Base-by-base conservation (phyloP, 2,797 vertebrate genomes). In the Myiothlypis chrysogaster region DNA sequence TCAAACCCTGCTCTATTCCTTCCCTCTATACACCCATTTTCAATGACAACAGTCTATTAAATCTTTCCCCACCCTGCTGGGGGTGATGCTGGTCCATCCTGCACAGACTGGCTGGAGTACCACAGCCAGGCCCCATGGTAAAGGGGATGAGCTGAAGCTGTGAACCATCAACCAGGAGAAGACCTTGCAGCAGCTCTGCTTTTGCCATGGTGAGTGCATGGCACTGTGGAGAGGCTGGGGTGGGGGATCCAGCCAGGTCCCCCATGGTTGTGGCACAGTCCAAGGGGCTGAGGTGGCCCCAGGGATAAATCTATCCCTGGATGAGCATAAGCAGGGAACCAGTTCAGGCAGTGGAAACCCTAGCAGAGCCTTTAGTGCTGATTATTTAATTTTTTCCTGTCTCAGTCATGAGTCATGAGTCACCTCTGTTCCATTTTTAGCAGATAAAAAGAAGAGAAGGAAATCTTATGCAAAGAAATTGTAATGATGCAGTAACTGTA, bases 161-260 rank as follows among this genome's bases (percentile, higher is more conserved):
- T 99, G 53, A 98, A 98, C 85, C 98, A 98, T 70, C 97, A 99
- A 2, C 28, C 98, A 98, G 92, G 98, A 98, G 95, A 98, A 99
- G 94, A 98, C 98, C 17, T 96, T 98, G 61, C 98, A 98, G 75
- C 98, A 98, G 90, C 97, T 98, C 92, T 99, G 98, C 14, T 90
- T 97, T 66, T 99, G 98, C 93, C 98, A 98, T 0, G 97, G 98
- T 98, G 97, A 96, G 97, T 41, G 34, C 32, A 14, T 0, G 2
- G 43, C 25, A 9, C 49, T 59, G 65, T 17, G 73, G 21, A 63
- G 34, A 11, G 52, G 37, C n/a, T 65, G 23, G 13, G 39, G 2
- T 37, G 19, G 19, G n/a, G 14, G 8, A 32, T 9, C n/a, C 25
- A 43, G 37, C 46, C 60, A 46, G 35, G 8, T 5, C 14, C 17